phyloP scores from a whole-genome alignment of 2,797 vertebrate species.

The Melanogrammus aeglefinus region DNA sequence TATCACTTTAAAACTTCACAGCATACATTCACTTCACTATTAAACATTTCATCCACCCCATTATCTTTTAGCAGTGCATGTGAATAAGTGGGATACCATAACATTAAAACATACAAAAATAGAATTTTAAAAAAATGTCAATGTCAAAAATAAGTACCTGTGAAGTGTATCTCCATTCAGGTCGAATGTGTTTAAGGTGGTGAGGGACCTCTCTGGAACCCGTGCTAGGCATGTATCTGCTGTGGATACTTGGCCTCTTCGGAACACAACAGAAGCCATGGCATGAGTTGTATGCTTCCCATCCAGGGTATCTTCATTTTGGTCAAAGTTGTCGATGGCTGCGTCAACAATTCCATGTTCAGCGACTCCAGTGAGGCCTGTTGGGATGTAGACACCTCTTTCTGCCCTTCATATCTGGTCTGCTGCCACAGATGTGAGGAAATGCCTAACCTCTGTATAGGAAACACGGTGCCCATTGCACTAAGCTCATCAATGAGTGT shows the following conservation, averaged over 20 bases:
- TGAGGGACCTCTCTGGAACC: slow-evolving; percentile 8
- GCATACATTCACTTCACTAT: slow-evolving; percentile 3
- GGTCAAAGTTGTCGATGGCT: slow-evolving; percentile 25
- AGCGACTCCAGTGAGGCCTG: slow-evolving; percentile 6
- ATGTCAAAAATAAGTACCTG: slow-evolving; percentile 4
- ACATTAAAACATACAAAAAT: slow-evolving; percentile 1
- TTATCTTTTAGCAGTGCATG: not conserved
- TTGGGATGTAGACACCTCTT: slow-evolving; percentile 17
- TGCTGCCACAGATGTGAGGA: slow-evolving; percentile 24
- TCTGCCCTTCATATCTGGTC: slow-evolving; percentile 16
- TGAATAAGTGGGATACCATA: not conserved
- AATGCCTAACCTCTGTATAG: slow-evolving; percentile 18
- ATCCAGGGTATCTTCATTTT: slow-evolving; percentile 5
- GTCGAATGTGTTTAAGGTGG: slow-evolving; percentile 5
- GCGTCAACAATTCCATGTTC: slow-evolving; percentile 25
- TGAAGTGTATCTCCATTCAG: slow-evolving; percentile 17
- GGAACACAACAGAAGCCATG: slow-evolving; percentile 17
- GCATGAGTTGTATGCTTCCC: not conserved
- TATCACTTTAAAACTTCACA: slow-evolving; percentile 6
- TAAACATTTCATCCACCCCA: not conserved
- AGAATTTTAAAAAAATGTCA: not conserved
- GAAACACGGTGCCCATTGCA: slow-evolving; percentile 29
- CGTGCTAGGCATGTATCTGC: not conserved
- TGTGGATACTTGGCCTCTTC: slow-evolving; percentile 14
- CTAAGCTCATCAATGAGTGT: slow-evolving; percentile 17